Conservation (phyloP, 2,113 vertebrate species). For the Cichladusa arquata region DNA sequence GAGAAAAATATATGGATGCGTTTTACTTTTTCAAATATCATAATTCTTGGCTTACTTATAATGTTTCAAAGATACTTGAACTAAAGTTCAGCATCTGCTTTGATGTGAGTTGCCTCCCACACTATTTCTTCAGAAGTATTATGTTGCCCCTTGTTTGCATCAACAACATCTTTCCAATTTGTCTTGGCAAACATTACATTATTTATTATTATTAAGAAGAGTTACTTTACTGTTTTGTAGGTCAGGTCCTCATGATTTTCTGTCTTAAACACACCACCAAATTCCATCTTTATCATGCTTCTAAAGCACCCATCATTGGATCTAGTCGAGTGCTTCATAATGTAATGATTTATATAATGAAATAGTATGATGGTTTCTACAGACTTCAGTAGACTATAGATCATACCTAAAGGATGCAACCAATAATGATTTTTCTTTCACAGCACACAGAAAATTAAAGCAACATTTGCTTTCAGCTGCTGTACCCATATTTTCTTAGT, state of each 20-base stretch:
- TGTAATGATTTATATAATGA: background rate
- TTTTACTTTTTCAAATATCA: background rate
- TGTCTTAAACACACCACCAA: background rate
- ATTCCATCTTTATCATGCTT: background rate
- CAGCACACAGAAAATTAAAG: background rate
- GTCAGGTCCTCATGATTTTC: background rate
- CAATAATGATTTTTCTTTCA: background rate
- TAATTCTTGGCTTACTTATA: background rate
- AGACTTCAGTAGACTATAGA: background rate
- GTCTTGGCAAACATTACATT: background rate
- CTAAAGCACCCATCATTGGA: background rate
- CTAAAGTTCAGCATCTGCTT: background rate
- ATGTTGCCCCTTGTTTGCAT: background rate
- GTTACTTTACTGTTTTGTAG: background rate
- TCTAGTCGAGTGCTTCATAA: background rate
- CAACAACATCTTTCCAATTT: background rate
- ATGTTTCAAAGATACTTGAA: background rate
- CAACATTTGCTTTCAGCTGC: background rate
- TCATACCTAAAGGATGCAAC: background rate
- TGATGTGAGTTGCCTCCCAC: background rate
- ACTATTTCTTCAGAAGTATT: background rate
- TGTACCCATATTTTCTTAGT: background rate
- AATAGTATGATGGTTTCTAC: background rate
- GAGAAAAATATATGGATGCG: background rate
- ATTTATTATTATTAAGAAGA: background rate